Evolutionary conservation across 2,797 vertebrate species (phyloP), one percentile per base, ranked within the genome.

Genomic region (Cyprinodon diabolis): DNA sequence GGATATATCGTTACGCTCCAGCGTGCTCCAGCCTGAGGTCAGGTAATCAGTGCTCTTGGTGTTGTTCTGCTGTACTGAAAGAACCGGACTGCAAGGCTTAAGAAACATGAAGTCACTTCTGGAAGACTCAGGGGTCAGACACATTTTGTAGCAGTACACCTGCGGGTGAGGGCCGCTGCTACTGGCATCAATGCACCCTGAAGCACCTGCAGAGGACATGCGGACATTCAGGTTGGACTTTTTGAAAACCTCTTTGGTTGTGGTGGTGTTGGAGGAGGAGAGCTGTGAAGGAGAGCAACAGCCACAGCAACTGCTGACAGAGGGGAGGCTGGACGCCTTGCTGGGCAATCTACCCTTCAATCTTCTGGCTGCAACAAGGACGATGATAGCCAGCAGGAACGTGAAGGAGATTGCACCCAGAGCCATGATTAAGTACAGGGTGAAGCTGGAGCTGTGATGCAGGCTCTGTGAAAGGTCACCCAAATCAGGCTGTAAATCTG

Each of bases 61-160:
- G 0, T 96, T 97, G 71, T 96, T 97, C 66, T 93, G 87, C 0
- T 90, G 92, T 1, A 84, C 79, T 0, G 91, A 90, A 84, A 91
- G 81, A 0, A 90, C 87, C 0, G 95, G 94, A 43, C 94, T 95
- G 84, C 92, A 96, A 4, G 97, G 95, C 77, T 97, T 97, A 17
- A 97, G 94, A 84, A 97, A 97, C 96, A 96, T 97, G 78, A 97
- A 97, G 91, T 97, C 96, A 0, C 96, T 96, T 83, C 96, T 96
- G 71, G 96, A 95, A 11, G 96, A 96, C 48, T 96, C 96, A 0
- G 96, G 96, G 3, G 95, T 96, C 4, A 97, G 92, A 70, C 96
- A 97, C 92, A 97, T 96, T 79, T 96, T 96, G 79, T 97, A 97
- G 87, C 96, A 96, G 74, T 96, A 97, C n/a, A 95, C 94, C 0